Percentiles rank a stretch among this genome's conserved stretches.
Evolutionary conservation across 2,888 invertebrate species (phyloP).

Genomic region (Drosophila nr. perissopoda): DNA sequence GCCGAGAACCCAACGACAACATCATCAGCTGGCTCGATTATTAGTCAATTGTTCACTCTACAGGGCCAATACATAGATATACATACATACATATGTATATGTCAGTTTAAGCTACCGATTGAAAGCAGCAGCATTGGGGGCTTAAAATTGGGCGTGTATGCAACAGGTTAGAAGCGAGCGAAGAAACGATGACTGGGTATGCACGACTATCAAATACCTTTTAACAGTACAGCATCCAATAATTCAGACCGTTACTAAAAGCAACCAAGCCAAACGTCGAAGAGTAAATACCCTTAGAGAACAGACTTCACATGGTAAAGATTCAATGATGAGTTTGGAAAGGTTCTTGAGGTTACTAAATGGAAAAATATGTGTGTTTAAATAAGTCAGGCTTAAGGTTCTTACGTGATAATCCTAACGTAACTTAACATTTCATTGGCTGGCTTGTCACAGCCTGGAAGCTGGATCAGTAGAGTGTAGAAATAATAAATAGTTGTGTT

Average conservation of each 20-base stretch:
- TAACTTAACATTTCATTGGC: neutral
- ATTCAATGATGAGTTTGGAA: neutral
- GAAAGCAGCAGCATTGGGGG: neutral
- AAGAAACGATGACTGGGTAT: neutral
- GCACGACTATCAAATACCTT: constrained; percentile 16
- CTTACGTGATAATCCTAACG: neutral
- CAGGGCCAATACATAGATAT: constrained; percentile 22
- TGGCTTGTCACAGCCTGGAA: neutral
- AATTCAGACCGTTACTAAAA: neutral
- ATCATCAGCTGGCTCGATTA: constrained; percentile 43
- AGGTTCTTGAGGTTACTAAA: neutral
- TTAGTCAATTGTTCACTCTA: constrained; percentile 53
- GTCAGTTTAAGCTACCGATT: constrained; percentile 23
- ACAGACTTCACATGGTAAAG: neutral
- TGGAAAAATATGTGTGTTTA: neutral
- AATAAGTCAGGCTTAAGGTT: neutral
- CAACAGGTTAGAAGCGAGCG: constrained; percentile 45
- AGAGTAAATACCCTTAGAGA: neutral
- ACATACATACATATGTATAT: neutral
- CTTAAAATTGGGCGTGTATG: constrained; percentile 14
- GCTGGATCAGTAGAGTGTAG: neutral
- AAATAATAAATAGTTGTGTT: neutral
- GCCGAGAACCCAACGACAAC: constrained; percentile 45
- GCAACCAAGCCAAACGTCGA: neutral
- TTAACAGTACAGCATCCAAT: neutral